phyloP scores from a whole-genome alignment of 1,140 invertebrate genomes.

The Spodoptera litura region DNA sequence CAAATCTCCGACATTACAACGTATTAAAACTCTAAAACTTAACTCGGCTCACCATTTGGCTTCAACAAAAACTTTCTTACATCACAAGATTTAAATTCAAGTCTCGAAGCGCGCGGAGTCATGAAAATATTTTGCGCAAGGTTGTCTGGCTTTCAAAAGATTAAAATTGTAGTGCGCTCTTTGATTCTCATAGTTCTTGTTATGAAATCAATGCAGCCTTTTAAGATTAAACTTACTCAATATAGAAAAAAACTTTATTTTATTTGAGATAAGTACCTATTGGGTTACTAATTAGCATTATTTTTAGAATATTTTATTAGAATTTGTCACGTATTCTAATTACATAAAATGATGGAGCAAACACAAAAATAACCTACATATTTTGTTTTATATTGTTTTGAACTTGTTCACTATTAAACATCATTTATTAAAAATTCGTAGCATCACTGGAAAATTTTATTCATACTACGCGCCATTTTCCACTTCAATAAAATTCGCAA shows the following conservation, averaged over 20 bases:
- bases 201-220: not conserved
- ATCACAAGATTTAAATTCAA: constrained; percentile 83
- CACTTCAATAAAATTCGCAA: constrained; percentile 55
- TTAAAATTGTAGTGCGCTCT: constrained; percentile 31
- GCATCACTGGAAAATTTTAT: not conserved
- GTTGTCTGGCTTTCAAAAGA: constrained; percentile 41
- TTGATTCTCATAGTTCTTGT: constrained; percentile 26
- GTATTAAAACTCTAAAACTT: constrained; percentile 84
- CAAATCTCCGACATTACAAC: constrained; percentile 82
- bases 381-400: too few relatives aligned
- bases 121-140: constrained; percentile 64
- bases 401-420: too few relatives aligned
- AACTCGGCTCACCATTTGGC: constrained; percentile 76
- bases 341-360: too few relatives aligned
- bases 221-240: not conserved
- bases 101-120: constrained; percentile 65
- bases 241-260: not conserved
- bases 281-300: not conserved
- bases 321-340: too few relatives aligned
- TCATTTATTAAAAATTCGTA: too few relatives aligned
- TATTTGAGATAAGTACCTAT: not conserved
- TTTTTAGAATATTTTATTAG: not conserved
- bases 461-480: constrained; percentile 52
- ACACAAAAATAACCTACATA: too few relatives aligned
- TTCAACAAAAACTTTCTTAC: constrained; percentile 83